Conservation (phyloP, 1,140 invertebrate species). For the Lepidurus packardi region DNA sequence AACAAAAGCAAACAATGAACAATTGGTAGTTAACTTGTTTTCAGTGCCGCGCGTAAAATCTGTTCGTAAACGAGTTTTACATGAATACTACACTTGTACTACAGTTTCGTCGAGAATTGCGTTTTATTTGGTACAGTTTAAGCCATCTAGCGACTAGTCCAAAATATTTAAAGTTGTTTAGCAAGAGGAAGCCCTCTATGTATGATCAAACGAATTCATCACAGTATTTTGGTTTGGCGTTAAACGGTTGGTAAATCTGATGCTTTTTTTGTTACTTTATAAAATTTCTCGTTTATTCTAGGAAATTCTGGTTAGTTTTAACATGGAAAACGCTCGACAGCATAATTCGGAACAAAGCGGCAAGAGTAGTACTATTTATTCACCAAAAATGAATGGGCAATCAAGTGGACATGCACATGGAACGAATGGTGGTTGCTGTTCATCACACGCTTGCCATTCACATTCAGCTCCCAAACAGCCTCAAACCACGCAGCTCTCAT, state of each 20-base stretch:
- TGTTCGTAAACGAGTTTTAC: too few species aligned
- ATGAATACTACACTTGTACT: too few species aligned
- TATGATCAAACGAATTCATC: not conserved
- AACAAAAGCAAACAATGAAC: too few species aligned
- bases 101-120: too few species aligned
- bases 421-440: not conserved
- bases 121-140: not conserved
- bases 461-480: not conserved
- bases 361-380: not conserved
- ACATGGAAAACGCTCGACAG: not conserved
- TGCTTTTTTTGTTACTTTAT: not conserved
- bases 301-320: not conserved
- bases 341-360: not conserved
- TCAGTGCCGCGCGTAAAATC: too few species aligned
- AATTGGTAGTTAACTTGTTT: too few species aligned
- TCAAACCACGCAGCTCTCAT: not conserved
- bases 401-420: not conserved
- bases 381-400: not conserved
- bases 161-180: not conserved
- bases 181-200: not conserved
- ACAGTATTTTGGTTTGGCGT: conserved; percentile 18
- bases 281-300: not conserved
- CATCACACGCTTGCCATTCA: conserved; percentile 4
- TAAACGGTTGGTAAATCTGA: conserved; percentile 3
- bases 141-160: not conserved